Base-by-base conservation (phyloP, 1,140 invertebrate species). In the Pseudomyrmex sp. region DNA sequence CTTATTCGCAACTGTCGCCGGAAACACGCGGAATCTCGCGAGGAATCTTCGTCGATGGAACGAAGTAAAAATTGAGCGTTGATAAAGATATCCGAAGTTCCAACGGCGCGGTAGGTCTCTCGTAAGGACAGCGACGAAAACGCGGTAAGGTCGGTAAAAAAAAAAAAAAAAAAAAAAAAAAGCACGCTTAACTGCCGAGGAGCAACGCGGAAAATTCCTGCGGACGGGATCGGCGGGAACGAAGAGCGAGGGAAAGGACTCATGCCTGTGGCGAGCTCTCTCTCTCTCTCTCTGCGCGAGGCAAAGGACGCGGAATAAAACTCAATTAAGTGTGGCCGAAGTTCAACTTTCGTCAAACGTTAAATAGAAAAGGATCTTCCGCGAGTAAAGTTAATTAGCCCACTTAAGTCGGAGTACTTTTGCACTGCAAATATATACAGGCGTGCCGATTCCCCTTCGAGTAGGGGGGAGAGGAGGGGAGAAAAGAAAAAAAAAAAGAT, bases 141-240 rank as follows among this genome's bases (percentile, higher is more conserved):
- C 62, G 74, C n/a, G 48, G 62, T 66, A 56, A 44, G 59, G 48
- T 76, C n/a, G n/a, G n/a, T n/a, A 20, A 20, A 20, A 69, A 59
- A 59, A 70, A 76, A 68, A 66, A 77, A 70, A 68, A 7, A 35
- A 35, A 69, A 59, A 59, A 70, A 76, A 68, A 66, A 56, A 59
- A 48, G 20, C 44, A 70, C 48, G 52, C 44, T 70, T 80, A 80
- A 80, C 76, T 80, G 70, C 76, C 44, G 65, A 77, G 61, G 61
- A 83, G 80, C 72, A 77, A 83, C 80, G 73, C 74, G 73, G 62
- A 75, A 76, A 83, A 76, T 76, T 83, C 72, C 56, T 83, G 73
- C 68, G 58, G 83, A 77, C 50, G 66, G 75, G 54, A 68, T 52
- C 48, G 82, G 83, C 50, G 61, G 58, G 20, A 54, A 46, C 48